Base-by-base conservation (phyloP, 2,888 invertebrate genomes). In the Monochamus alternatus region DNA sequence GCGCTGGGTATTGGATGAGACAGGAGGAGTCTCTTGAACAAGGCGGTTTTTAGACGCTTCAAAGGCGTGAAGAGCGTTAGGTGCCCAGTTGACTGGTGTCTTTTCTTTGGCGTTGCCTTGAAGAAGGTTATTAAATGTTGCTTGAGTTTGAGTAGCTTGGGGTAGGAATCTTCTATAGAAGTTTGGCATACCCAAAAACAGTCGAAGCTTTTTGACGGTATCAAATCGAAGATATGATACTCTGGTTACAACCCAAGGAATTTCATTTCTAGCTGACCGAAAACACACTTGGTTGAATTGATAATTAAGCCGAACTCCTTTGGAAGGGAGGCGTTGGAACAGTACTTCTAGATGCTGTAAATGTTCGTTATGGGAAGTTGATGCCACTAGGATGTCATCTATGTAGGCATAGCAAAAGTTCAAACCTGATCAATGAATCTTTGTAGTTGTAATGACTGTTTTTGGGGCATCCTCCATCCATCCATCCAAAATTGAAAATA, bases 361-460 rank as follows among this genome's bases (percentile, higher is more conserved):
- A 69, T 86, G n/a, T n/a, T n/a, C n/a, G n/a, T n/a, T n/a, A n/a
- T n/a, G n/a, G n/a, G n/a, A n/a, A n/a, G n/a, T n/a, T n/a, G n/a
- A n/a, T n/a, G n/a, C n/a, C n/a, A n/a, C n/a, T n/a, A n/a, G n/a
- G n/a, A n/a, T n/a, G n/a, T n/a, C n/a, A n/a, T n/a, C n/a, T n/a
- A n/a, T n/a, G n/a, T n/a, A n/a, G n/a, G n/a, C n/a, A n/a, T n/a
- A 82, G 58, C 76, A 76, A 73, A 88, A 86, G 31, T 86, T 86
- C 0, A 86, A 65, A 5, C 84, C 85, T 82, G 82, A 62, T 88
- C 85, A 10, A 89, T 85, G 55, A 88, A 88, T 4, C 87, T 81
- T 72, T 88, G 86, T 78, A 89, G 47, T 52, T 3, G 52, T 52
- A 7, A 52, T 52, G 3, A 12, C 52, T 7, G 52, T 7, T 9